Base-by-base conservation (phyloP, 2,888 invertebrate genomes). In the Cantharis rustica region DNA sequence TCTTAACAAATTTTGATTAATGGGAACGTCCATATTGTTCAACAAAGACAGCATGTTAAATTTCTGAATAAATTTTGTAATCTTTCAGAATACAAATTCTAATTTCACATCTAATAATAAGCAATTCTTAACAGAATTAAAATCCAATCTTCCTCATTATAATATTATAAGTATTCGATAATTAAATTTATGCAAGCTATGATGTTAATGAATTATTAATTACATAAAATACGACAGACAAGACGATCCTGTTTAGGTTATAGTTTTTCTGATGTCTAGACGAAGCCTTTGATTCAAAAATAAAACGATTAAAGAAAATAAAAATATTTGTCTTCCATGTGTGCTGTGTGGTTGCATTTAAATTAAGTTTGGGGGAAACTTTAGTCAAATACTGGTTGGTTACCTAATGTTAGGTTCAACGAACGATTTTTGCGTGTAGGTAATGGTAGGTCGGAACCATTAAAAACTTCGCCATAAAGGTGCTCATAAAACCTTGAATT, bases 391-490 rank as follows among this genome's bases (percentile, higher is more conserved):
- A 47, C 47, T 47, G 47, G 47, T 47, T 47, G 47, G 47, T 47
- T 47, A 47, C 47, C 47, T 47, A 47, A 47, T 47, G 47, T 47
- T 47, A 62, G 62, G 73, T 73, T 73, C 73, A 73, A 73, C 17
- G 73, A 61, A 62, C 73, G 61, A 13, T 61, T 68, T 73, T 17
- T 61, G 69, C 73, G 73, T 73, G 73, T 73, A 69, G 73, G 73
- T 73, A 73, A 73, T 73, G 69, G 73, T 73, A 68, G 72, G 73
- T 69, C 69, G 73, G 68, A 68, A 62, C 69, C 27, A 73, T 27
- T 68, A 73, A 47, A 73, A 73, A 61, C 31, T 73, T 31, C 61
- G 73, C 20, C 68, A 73, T 66, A 66, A 73, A 73, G 31, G 73
- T 69, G 73, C 68, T 73, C 73, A 68, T 62, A 68, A 72, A 73